phyloP scores from a whole-genome alignment of 2,113 vertebrate species.

The Triplophysa siluroides region DNA sequence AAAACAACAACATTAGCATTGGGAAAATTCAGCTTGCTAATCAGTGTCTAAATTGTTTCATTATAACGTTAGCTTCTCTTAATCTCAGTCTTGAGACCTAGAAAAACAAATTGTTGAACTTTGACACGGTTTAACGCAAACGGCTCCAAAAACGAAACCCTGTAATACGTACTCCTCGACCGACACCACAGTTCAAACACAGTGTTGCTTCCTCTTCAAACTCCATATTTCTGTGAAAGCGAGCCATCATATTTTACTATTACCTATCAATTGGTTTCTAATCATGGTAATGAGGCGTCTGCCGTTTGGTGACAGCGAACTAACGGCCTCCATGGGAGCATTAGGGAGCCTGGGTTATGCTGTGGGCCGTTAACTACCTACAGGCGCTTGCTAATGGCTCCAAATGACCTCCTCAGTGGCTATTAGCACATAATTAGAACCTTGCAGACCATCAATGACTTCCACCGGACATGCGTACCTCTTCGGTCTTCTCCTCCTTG shows the following conservation, averaged over 20 bases:
- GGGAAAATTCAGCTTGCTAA: constrained; percentile 44
- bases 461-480: constrained; percentile 74
- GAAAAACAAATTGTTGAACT: background rate
- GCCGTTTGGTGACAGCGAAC: constrained; percentile 79
- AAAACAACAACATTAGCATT: constrained; percentile 38
- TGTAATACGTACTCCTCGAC: background rate
- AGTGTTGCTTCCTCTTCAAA: constrained; percentile 66
- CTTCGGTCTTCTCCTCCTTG: constrained; percentile 37
- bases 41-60: constrained; percentile 49
- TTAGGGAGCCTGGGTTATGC: constrained; percentile 82
- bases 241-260: constrained; percentile 81
- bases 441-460: constrained; percentile 80
- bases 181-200: constrained; percentile 35
- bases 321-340: constrained; percentile 83
- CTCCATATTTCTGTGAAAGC: constrained; percentile 74
- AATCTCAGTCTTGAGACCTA: constrained; percentile 19
- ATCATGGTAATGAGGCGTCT: constrained; percentile 80
- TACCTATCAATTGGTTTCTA: constrained; percentile 85
- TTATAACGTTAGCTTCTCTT: constrained; percentile 41
- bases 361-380: constrained; percentile 85
- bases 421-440: constrained; percentile 86
- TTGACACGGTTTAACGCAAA: constrained; percentile 6
- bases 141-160: background rate
- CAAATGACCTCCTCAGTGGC: constrained; percentile 85
- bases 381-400: constrained; percentile 82